Percentiles rank a stretch among this genome's conserved stretches.
These are phyloP conservation scores for Drosophila planitibia DNA, from an alignment of 2,888 invertebrate genomes.

Conservation along the genomic window DNA sequence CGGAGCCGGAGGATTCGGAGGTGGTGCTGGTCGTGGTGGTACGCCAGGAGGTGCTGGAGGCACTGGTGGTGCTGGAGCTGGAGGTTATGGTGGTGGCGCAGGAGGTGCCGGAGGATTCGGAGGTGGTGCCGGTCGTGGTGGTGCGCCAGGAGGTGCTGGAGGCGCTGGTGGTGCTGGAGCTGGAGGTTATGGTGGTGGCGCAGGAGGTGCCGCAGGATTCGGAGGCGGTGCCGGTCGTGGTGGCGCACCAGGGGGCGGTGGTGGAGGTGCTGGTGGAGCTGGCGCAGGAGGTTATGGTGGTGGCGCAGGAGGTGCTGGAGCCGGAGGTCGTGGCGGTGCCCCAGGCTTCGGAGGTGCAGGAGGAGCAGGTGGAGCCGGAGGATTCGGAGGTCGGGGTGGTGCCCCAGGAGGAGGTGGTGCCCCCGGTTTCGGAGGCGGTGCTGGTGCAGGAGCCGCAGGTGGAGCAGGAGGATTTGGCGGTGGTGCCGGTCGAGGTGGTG, in stretches of 20 bases:
- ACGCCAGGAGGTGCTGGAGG: constrained; percentile 12
- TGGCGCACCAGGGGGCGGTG: constrained; percentile 42
- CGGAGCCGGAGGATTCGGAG: constrained; percentile 22
- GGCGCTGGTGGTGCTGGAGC: constrained; percentile 22
- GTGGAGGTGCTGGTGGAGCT: constrained; percentile 16
- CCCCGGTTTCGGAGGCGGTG: constrained; percentile 15
- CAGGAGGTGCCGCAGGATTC: neutral
- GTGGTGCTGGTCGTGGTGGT: constrained; percentile 40
- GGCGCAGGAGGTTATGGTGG: constrained; percentile 29
- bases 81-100: constrained; percentile 21
- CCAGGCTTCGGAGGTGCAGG: constrained; percentile 44
- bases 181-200: constrained; percentile 22
- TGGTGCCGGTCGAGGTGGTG: constrained; percentile 39
- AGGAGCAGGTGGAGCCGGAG: constrained; percentile 82
- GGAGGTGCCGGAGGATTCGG: constrained; percentile 26
- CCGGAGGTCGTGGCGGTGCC: constrained; percentile 47
- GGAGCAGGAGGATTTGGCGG: constrained; percentile 34
- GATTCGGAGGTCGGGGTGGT: constrained; percentile 22
- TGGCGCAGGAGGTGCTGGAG: constrained; percentile 50
- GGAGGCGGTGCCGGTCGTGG: constrained; percentile 17
- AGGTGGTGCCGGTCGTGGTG: constrained; percentile 31
- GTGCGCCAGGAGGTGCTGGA: constrained; percentile 20
- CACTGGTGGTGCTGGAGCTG: constrained; percentile 17
- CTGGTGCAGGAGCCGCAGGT: constrained; percentile 13
- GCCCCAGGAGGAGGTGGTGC: constrained; percentile 38